A percentile compares a stretch with the other conserved stretches of the same genome.
Evolutionary conservation across 2,888 invertebrate species (phyloP).

Genomic region (Plagodis dolabraria): DNA sequence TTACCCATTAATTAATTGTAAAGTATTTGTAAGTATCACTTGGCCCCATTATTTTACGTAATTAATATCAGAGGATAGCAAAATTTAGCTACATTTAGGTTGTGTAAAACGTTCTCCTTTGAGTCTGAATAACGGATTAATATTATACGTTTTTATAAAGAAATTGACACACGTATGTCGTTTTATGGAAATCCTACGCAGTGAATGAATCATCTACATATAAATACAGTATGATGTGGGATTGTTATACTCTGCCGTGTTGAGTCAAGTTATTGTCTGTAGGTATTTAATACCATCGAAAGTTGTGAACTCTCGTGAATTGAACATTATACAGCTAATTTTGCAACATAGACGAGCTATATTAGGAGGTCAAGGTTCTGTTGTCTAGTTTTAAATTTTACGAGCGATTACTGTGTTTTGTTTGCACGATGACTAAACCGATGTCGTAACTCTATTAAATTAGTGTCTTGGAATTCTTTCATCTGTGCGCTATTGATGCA

Average conservation of each 20-base stretch:
- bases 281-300: slow-evolving; percentile 29
- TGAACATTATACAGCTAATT: slow-evolving; percentile 32
- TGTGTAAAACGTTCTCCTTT: too few relatives aligned
- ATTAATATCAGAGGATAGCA: too few relatives aligned
- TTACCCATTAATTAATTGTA: not conserved
- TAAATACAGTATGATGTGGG: slow-evolving; percentile 36
- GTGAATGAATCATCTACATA: slow-evolving; percentile 47
- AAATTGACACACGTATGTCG: slow-evolving; percentile 30
- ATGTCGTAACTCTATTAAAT: slow-evolving; percentile 24
- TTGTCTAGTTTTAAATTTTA: slow-evolving; percentile 28
- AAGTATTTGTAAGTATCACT: not conserved
- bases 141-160: slow-evolving; percentile 14
- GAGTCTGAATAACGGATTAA: not conserved
- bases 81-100: too few relatives aligned
- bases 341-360: slow-evolving; percentile 33
- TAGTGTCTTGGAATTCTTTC: slow-evolving; percentile 12
- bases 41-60: not conserved
- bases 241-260: slow-evolving; percentile 24
- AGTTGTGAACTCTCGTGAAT: slow-evolving; percentile 37
- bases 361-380: slow-evolving; percentile 37
- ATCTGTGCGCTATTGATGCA: slow-evolving; percentile 1
- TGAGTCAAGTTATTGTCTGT: slow-evolving; percentile 48
- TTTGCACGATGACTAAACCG: slow-evolving; percentile 31
- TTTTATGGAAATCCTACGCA: slow-evolving; percentile 45
- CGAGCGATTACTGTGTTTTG: slow-evolving; percentile 33